These are phyloP conservation scores for Dryomyza anilis DNA, from an alignment of 2,888 invertebrate species.

Conservation along the genomic window DNA sequence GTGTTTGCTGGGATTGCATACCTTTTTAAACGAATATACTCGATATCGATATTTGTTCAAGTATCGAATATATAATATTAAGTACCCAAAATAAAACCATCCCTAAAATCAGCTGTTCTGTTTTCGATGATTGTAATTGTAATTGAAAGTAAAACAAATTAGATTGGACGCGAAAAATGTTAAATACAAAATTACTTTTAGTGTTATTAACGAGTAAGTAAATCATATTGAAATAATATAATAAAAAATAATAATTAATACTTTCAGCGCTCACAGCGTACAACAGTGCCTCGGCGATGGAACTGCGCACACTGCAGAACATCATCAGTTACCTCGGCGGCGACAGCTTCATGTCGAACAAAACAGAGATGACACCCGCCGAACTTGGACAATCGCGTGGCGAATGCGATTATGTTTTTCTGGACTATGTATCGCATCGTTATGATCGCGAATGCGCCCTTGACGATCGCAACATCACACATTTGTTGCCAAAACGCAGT, in stretches of 20 bases:
- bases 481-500: slow-evolving; percentile 39
- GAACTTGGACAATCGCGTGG: slow-evolving; percentile 46
- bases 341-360: slow-evolving; percentile 15
- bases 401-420: slow-evolving; percentile 49
- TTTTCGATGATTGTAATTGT: too few species aligned
- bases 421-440: slow-evolving; percentile 46
- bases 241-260: neutral
- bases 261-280: slow-evolving; percentile 27
- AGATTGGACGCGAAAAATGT: neutral
- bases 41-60: too few species aligned
- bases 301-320: slow-evolving; percentile 33
- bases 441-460: slow-evolving; percentile 45
- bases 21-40: too few species aligned
- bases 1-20: too few species aligned
- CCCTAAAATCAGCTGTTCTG: too few species aligned
- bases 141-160: too few species aligned
- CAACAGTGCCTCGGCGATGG: slow-evolving; percentile 9
- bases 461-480: slow-evolving; percentile 49
- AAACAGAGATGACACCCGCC: slow-evolving; percentile 33
- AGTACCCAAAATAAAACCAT: too few species aligned
- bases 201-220: neutral
- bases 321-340: slow-evolving; percentile 39
- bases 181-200: neutral
- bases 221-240: too few species aligned
- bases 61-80: too few species aligned